Evolutionary conservation across 2,113 vertebrate species (phyloP).

Genomic region (Antechinus stuartii): DNA sequence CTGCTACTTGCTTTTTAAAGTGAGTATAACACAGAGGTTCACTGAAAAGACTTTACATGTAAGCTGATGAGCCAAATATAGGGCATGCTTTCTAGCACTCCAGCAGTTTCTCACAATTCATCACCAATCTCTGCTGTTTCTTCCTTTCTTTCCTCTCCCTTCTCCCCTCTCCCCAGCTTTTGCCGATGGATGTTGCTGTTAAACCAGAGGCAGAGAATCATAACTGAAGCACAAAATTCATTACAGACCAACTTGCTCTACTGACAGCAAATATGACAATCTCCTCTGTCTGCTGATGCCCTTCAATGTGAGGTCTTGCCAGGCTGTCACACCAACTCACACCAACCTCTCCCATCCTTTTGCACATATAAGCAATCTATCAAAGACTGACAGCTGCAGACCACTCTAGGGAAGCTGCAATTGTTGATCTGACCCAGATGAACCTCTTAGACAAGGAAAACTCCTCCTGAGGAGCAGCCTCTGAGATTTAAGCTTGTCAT

Average conservation of each 20-base stretch:
- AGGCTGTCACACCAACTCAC: not conserved
- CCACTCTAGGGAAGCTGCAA: not conserved
- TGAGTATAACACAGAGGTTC: not conserved
- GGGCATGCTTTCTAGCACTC: not conserved
- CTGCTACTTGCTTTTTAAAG: not conserved
- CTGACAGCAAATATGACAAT: not conserved
- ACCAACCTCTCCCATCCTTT: not conserved
- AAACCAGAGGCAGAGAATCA: not conserved
- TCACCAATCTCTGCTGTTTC: not conserved
- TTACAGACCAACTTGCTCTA: not conserved
- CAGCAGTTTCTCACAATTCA: not conserved
- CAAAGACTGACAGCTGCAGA: not conserved
- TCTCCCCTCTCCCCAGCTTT: not conserved
- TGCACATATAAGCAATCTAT: not conserved
- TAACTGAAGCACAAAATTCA: not conserved
- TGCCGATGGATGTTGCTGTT: not conserved
- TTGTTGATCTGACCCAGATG: not conserved
- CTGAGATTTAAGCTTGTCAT: not conserved
- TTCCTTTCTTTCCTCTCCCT: not conserved
- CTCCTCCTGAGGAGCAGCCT: not conserved
- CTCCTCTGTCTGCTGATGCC: not conserved
- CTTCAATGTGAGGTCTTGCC: not conserved
- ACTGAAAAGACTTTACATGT: not conserved
- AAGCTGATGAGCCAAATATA: not conserved
- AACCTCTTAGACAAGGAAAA: not conserved